These are phyloP conservation scores for Phodopus roborovskii DNA, from an alignment of 2,113 vertebrate genomes.

Conservation along the genomic window DNA sequence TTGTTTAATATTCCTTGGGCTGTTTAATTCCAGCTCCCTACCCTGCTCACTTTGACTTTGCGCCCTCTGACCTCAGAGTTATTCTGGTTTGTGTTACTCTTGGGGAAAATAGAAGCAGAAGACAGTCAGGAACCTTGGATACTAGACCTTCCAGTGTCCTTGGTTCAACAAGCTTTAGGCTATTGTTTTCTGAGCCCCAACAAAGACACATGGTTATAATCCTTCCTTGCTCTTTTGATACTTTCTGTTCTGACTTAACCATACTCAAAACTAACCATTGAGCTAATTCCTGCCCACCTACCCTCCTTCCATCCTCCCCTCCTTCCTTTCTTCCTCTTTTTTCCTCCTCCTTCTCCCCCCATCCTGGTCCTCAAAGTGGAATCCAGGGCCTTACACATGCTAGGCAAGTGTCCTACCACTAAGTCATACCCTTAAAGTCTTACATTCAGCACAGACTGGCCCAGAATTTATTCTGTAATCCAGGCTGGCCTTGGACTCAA, in stretches of 20 bases:
- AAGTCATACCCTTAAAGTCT: background rate
- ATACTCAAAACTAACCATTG: background rate
- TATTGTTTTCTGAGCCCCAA: background rate
- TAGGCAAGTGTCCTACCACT: background rate
- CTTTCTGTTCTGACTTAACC: background rate
- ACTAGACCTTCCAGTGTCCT: background rate
- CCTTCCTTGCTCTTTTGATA: background rate
- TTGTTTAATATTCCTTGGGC: background rate
- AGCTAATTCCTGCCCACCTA: background rate
- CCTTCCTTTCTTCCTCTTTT: background rate
- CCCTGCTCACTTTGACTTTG: background rate
- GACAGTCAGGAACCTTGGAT: no score
- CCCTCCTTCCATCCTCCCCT: rapidly evolving
- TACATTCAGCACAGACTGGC: background rate
- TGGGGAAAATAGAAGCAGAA: background rate
- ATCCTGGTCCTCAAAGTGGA: background rate
- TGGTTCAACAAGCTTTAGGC: background rate
- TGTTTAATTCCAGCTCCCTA: background rate
- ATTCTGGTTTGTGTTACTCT: background rate
- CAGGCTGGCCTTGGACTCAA: background rate
- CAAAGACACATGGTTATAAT: background rate
- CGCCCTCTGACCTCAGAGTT: background rate
- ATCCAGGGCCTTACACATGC: background rate
- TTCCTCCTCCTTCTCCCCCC: background rate
- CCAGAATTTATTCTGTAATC: background rate